Base-by-base conservation (phyloP, 2,113 vertebrate species). In the Hippocampus mohnikei region DNA sequence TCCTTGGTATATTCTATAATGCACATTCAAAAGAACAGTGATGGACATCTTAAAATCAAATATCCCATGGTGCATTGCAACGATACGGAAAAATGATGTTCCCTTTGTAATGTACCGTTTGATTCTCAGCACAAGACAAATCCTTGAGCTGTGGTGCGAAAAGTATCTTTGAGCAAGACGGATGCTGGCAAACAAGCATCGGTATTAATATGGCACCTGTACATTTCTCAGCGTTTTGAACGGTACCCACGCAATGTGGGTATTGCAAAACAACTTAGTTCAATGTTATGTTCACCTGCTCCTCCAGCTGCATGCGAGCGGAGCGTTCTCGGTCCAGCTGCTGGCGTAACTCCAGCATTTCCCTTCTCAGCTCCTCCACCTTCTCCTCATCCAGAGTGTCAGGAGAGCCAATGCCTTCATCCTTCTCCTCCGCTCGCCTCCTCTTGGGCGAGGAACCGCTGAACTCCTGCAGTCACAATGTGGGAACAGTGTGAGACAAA, bases 331-430 rank as follows among this genome's bases (percentile, higher is more conserved):
- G 98, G 81, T 98, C 97, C 80, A 99, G 93, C 75, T 98, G 96
- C 88, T 98, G 96, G 25, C 97, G 89, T 56, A 99, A 91, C 86
- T 99, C 97, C 0, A 99, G 93, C 95, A 99, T 97, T 83, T 99
- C 97, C 74, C 95, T 89, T 61, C 96, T 90, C 76, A 98, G 86
- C 82, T 98, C 97, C 75, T 99, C 97, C 0, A 94, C 95, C 79
- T 99, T 99, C 89, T 99, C 97, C 0, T 99, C 97, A 84, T 98
- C 97, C 92, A 97, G 93, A 66, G 95, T 95, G 83, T 99, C 97
- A 0, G 97, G 97, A 0, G 97, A 99, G 37, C 97, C 97, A 0
- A 99, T 99, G 15, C 97, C 97, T 84, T 99, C 97, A 0, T 99
- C 97, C 73, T 98, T 98, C 86, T 99, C 97, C 76, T 99, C 97